phyloP scores from a whole-genome alignment of 92 coral and sea anemone species.

The Porites lobata region DNA sequence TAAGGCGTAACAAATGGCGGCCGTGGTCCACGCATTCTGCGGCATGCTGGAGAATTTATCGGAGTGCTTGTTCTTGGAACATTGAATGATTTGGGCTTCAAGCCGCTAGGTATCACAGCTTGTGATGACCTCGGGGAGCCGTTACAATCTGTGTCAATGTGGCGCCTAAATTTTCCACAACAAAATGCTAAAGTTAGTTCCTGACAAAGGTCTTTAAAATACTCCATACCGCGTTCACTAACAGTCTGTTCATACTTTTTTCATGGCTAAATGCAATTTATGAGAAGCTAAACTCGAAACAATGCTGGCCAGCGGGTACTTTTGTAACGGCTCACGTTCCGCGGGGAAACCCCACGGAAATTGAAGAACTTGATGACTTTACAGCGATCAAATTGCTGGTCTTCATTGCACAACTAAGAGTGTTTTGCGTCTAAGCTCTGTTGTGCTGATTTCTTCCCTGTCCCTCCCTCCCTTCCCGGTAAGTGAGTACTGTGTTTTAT shows the following conservation, averaged over 20 bases:
- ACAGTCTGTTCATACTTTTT: too few relatives aligned
- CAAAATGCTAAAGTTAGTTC: neutral
- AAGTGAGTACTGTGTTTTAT: too few relatives aligned
- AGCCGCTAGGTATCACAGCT: conserved; percentile 14
- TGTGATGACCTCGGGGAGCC: conserved; percentile 14
- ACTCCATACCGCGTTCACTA: too few relatives aligned
- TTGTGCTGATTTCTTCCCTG: too few relatives aligned
- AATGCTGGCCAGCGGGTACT: too few relatives aligned
- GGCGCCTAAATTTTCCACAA: neutral
- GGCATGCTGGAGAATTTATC: conserved; percentile 4
- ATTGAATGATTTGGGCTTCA: neutral
- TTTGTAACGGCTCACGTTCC: too few relatives aligned
- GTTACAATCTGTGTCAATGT: neutral
- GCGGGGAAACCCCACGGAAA: too few relatives aligned
- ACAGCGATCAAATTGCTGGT: too few relatives aligned
- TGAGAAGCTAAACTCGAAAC: neutral
- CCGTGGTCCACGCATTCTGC: conserved; percentile 9
- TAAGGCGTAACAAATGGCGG: conserved; percentile 68
- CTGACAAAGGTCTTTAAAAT: neutral
- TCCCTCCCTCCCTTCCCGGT: too few relatives aligned
- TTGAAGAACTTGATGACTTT: too few relatives aligned
- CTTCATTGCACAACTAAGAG: too few relatives aligned
- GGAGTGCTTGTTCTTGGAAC: conserved; percentile 38
- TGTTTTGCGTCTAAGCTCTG: too few relatives aligned
- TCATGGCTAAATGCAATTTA: neutral